Evolutionary conservation across 2,888 invertebrate genomes (phyloP).

Genomic region (Bellardia pandia): DNA sequence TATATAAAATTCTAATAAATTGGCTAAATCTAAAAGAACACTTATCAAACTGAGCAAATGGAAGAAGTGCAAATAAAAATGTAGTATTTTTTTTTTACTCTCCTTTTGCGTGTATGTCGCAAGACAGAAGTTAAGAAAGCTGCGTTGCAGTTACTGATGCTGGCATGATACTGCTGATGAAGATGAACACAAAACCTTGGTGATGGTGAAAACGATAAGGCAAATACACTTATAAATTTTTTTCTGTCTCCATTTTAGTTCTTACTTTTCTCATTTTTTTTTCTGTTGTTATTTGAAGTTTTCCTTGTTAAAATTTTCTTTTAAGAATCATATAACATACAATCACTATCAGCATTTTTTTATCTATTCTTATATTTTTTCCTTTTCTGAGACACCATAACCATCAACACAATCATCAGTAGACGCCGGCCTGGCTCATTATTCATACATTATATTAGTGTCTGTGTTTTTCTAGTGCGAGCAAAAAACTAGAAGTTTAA

Average conservation of each 20-base stretch:
- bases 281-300: not conserved
- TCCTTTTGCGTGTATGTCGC: not conserved
- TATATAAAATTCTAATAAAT: constrained; percentile 56
- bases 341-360: constrained; percentile 31
- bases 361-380: not conserved
- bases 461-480: not conserved
- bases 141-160: constrained; percentile 58
- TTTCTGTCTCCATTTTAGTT: constrained; percentile 71
- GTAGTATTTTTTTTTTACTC: constrained; percentile 1
- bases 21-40: constrained; percentile 63
- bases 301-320: constrained; percentile 1
- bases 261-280: constrained; percentile 70
- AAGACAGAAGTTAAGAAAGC: not conserved
- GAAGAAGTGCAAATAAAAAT: constrained; percentile 34
- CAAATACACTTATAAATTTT: constrained; percentile 73
- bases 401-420: constrained; percentile 35
- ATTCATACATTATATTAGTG: not conserved
- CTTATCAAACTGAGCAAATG: constrained; percentile 54
- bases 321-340: constrained; percentile 15
- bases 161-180: constrained; percentile 46
- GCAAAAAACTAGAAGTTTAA: not conserved
- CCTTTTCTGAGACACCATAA: constrained; percentile 11
- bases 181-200: constrained; percentile 52
- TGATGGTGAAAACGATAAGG: constrained; percentile 73
- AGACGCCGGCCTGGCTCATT: not conserved